Conservation (phyloP, 2,888 invertebrate genomes). For the Lasioglossum morio region DNA sequence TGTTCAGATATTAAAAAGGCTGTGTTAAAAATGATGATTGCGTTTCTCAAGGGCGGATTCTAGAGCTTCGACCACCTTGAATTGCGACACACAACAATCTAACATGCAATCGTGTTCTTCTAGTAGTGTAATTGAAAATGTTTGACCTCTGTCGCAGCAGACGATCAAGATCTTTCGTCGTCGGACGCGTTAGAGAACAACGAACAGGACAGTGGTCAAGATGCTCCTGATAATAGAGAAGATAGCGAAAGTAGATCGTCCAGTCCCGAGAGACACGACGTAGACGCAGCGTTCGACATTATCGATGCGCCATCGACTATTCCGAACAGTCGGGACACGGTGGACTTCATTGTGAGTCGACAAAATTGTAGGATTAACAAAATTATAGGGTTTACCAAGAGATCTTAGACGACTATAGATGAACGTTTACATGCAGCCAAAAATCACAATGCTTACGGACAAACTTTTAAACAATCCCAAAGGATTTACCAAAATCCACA, state of each 20-base stretch:
- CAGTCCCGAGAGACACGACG: conserved; percentile 56
- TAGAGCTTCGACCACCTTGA: not conserved
- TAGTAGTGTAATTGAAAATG: not conserved
- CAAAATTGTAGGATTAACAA: not conserved
- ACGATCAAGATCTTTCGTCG: conserved; percentile 52
- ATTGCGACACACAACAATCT: not conserved
- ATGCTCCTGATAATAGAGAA: conserved; percentile 37
- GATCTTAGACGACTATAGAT: too few species aligned
- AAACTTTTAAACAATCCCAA: not conserved
- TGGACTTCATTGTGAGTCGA: conserved; percentile 70
- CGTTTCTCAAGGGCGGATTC: not conserved
- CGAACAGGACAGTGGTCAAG: conserved; percentile 25
- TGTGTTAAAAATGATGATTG: not conserved
- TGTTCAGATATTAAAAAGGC: not conserved
- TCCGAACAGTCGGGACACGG: conserved; percentile 65
- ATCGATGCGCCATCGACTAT: conserved; percentile 70
- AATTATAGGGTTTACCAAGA: not conserved
- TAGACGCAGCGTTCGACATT: conserved; percentile 75
- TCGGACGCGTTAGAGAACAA: conserved; percentile 55
- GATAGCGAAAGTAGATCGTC: conserved; percentile 60
- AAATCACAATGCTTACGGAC: not conserved
- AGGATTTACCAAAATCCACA: too few species aligned
- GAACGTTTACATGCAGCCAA: not conserved
- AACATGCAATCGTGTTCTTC: not conserved
- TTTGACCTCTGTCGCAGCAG: conserved; percentile 22